Conservation (phyloP, 35 echinoderm and acorn worm species). For the Ophioderma brevispina region DNA sequence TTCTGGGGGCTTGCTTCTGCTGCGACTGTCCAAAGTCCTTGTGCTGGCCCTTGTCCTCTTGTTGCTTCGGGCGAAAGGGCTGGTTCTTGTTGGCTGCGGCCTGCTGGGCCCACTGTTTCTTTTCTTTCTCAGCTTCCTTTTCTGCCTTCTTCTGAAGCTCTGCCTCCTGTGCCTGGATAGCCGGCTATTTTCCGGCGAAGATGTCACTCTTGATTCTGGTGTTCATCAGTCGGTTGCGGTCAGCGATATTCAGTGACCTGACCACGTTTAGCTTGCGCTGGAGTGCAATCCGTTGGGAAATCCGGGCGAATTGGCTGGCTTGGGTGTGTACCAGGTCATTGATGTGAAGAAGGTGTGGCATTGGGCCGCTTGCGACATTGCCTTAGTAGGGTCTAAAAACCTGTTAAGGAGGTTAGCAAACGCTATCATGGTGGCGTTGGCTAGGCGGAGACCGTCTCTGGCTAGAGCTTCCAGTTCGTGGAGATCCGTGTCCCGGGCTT, state of each 20-base stretch:
- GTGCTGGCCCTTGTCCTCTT: no score
- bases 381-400: background rate
- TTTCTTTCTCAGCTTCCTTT: no score
- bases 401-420: background rate
- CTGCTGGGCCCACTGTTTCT: no score
- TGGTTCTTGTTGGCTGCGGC: no score
- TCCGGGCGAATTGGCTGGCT: no score
- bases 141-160: background rate
- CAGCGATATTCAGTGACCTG: background rate
- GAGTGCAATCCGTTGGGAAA: background rate
- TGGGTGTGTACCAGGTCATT: no score
- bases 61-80: no score
- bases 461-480: background rate
- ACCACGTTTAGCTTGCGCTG: background rate
- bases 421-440: no score
- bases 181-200: background rate
- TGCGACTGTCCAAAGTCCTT: background rate
- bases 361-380: no score
- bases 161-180: background rate
- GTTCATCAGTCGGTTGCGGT: no score
- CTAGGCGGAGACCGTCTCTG: no score
- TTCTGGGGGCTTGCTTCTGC: background rate
- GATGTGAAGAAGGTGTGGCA: background rate
- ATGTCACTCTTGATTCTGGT: background rate
- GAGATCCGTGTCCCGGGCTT: background rate